Evolutionary conservation across 2,888 invertebrate genomes (phyloP).

Genomic region (Epinotia ramella): DNA sequence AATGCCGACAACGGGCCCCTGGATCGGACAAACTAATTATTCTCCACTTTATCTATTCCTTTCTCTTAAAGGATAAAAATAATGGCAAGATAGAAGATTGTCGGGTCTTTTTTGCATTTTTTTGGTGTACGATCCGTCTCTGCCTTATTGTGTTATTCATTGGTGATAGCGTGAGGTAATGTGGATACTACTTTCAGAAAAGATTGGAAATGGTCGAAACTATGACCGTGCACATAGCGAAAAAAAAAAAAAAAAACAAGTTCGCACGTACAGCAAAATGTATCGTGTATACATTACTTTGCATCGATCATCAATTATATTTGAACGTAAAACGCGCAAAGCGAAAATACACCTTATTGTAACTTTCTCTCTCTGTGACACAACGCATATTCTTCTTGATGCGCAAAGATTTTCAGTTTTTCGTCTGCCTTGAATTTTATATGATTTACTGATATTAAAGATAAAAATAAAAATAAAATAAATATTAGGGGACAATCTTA

Average conservation of each 20-base stretch:
- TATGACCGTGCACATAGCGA: background rate
- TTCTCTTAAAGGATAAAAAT: slow-evolving; percentile 84
- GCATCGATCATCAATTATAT: background rate
- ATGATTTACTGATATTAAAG: background rate
- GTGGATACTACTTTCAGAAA: slow-evolving; percentile 39
- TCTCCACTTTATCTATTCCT: slow-evolving; percentile 59
- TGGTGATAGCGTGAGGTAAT: slow-evolving; percentile 51
- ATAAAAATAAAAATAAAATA: too few relatives aligned
- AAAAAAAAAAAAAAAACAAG: too few relatives aligned
- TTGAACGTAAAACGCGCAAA: too few relatives aligned
- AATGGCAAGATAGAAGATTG: slow-evolving; percentile 84
- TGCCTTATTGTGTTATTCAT: slow-evolving; percentile 74
- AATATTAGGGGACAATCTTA: too few relatives aligned
- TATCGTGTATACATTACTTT: background rate
- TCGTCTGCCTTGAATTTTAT: background rate
- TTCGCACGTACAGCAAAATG: background rate
- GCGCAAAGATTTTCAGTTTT: background rate
- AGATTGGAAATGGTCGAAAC: background rate
- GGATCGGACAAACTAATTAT: slow-evolving; percentile 81
- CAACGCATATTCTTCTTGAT: background rate
- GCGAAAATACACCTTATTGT: too few relatives aligned
- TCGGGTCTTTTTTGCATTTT: slow-evolving; percentile 49
- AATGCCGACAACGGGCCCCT: slow-evolving; percentile 53
- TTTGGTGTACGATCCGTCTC: slow-evolving; percentile 73
- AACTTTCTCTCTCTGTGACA: background rate